Base-by-base conservation (phyloP, 2,888 invertebrate genomes). In the Ichneumoninae sp. region DNA sequence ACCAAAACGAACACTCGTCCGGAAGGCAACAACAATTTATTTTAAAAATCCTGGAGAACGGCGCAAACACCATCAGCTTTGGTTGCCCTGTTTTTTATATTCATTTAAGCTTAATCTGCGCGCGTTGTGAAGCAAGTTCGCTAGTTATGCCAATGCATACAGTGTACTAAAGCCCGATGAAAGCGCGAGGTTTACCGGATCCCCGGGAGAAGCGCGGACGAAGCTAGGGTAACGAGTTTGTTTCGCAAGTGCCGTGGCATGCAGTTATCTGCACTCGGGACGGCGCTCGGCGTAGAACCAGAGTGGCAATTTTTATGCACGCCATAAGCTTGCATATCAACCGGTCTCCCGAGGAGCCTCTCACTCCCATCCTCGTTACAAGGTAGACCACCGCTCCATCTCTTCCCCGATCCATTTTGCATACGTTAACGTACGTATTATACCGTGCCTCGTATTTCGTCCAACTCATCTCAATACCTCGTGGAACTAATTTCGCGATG, bases 221-320 rank as follows among this genome's bases (percentile, higher is more conserved):
- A 71, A 57, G 54, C 71, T 22, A 19, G 54, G n/a, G 68, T 77
- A 82, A 76, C 76, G 66, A 82, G 71, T 76, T 82, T 82, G 76
- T 71, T 66, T 66, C 69, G 71, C 66, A 22, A 60, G 36, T n/a
- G 36, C 47, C 44, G 44, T 57, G 40, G 13, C 57, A n/a, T 47
- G 22, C 54, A 71, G 71, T 66, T 77, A 82, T 71, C 60, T 52
- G 60, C 69, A 68, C 66, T 72, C 77, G 66, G 57, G 77, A 71
- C 36, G 66, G 22, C 47, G 44, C 71, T 71, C 57, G 26, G 57
- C 22, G 74, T 44, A 13, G 22, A 57, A 57, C 57, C 57, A 68
- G 80, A 83, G 80, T 80, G 76, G 83, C 76, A 75, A 83, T 80
- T 83, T 80, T 83, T 80, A 83, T 83, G 70, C 80, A 71, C 22